Percentiles rank a stretch among this genome's conserved stretches.
phyloP scores from a whole-genome alignment of 1,140 invertebrate species.

The Trichonephila inaurata region DNA sequence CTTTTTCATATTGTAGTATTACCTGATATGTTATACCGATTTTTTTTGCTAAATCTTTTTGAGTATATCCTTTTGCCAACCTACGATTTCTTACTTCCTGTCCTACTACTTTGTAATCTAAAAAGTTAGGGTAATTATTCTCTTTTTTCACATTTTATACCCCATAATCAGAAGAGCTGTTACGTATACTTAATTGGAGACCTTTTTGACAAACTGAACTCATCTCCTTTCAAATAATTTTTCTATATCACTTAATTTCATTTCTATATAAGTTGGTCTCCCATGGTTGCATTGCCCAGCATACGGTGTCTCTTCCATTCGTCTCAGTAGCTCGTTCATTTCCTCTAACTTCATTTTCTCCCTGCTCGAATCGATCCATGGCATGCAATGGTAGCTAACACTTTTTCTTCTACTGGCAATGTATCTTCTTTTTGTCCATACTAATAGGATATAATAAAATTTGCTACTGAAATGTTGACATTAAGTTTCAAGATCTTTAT shows the following conservation, averaged over 20 bases:
- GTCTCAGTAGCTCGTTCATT: neutral
- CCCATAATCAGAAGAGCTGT: no score
- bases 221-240: no score
- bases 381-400: neutral
- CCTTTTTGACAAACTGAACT: no score
- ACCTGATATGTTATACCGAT: no score
- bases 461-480: no score
- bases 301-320: neutral
- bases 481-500: no score
- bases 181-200: no score
- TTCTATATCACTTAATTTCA: no score
- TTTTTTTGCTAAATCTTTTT: no score
- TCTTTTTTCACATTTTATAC: no score
- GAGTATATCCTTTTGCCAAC: neutral
- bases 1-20: no score
- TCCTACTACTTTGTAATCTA: slow-evolving; percentile 10
- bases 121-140: neutral
- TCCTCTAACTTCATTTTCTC: neutral
- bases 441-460: no score
- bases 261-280: slow-evolving; percentile 21
- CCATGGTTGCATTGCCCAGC: neutral
- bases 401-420: slow-evolving; percentile 3
- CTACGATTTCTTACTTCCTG: slow-evolving; percentile 40
- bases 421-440: neutral
- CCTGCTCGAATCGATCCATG: neutral